phyloP scores from a whole-genome alignment of 1,140 invertebrate genomes.

The Olivierus martensii region DNA sequence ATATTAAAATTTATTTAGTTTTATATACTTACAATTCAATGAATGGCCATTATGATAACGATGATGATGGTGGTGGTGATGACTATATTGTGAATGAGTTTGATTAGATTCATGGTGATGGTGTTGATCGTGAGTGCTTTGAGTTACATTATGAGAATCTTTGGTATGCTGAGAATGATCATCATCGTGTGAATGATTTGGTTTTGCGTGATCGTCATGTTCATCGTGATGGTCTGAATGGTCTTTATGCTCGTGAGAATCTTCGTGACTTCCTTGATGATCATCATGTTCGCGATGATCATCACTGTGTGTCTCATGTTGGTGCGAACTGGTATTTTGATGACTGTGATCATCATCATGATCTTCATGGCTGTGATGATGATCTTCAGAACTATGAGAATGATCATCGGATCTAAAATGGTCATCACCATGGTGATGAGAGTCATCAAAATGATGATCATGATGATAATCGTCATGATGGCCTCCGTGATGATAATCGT shows the following conservation, averaged over 20 bases:
- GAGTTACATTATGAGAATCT: neutral
- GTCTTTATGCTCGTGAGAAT: too few species aligned
- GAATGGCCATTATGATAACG: neutral
- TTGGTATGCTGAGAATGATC: neutral
- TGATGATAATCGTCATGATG: neutral
- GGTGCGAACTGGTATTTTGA: neutral
- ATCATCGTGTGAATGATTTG: neutral
- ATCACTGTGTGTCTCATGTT: neutral
- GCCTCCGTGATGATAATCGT: too few species aligned
- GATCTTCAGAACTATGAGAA: too few species aligned
- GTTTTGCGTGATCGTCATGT: neutral
- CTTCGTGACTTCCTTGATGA: neutral
- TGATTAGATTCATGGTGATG: too few species aligned
- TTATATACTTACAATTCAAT: neutral
- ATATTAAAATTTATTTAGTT: too few species aligned
- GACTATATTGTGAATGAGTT: neutral
- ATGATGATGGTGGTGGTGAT: conserved; percentile 3
- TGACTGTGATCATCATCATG: neutral
- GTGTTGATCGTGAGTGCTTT: neutral
- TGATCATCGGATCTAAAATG: neutral
- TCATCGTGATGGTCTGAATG: neutral
- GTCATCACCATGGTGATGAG: neutral
- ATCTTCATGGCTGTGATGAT: too few species aligned
- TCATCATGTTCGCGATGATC: neutral
- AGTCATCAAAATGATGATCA: neutral